These are phyloP conservation scores for Asbolus verrucosus DNA, from an alignment of 1,140 invertebrate genomes.

Conservation along the genomic window DNA sequence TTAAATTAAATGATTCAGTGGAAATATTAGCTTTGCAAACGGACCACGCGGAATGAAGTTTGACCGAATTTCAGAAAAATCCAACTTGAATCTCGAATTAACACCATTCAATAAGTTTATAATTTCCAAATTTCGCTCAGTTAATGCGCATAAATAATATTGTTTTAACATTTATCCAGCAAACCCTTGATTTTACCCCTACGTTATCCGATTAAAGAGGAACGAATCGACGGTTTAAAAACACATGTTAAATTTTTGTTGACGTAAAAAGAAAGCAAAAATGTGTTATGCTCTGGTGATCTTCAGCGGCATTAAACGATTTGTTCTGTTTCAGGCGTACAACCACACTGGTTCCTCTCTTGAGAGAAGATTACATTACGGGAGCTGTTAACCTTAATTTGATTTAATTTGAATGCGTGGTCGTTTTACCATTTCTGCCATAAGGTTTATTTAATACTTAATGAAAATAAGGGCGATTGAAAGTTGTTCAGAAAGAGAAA, in stretches of 20 bases:
- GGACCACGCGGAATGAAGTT: background rate
- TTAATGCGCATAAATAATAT: conserved; percentile 13
- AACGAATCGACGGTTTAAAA: too few species aligned
- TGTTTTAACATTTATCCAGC: conserved; percentile 15
- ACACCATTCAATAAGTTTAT: background rate
- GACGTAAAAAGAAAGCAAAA: background rate
- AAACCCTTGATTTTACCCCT: background rate
- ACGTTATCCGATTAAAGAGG: too few species aligned
- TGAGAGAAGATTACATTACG: conserved; percentile 61
- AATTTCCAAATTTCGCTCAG: background rate
- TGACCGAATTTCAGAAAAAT: background rate
- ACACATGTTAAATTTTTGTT: too few species aligned
- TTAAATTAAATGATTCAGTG: too few species aligned
- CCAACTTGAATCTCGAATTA: background rate
- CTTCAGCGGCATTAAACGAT: conserved; percentile 13
- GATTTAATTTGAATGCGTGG: conserved; percentile 55
- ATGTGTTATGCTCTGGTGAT: background rate
- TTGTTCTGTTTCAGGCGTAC: conserved; percentile 56
- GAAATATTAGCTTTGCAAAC: too few species aligned
- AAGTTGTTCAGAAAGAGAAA: conserved; percentile 27
- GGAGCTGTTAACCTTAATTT: conserved; percentile 62
- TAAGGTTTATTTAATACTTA: conserved; percentile 26
- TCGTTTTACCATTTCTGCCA: background rate
- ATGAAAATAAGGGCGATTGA: conserved; percentile 33
- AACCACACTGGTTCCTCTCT: conserved; percentile 60